phyloP scores from a whole-genome alignment of 2,888 invertebrate species.

The Gymnoscelis rufifasciata region DNA sequence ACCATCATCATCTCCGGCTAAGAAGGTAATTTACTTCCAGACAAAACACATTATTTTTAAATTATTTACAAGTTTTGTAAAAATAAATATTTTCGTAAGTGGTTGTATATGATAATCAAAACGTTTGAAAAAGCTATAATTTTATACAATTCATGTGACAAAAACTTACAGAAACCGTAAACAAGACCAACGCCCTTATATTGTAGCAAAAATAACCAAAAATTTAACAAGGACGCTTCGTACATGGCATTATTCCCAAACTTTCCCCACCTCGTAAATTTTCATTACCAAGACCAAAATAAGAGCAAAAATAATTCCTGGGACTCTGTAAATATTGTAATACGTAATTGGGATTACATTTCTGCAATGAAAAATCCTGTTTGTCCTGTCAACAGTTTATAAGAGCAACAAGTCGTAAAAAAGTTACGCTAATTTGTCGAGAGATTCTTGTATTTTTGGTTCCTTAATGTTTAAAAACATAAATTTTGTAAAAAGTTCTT shows the following conservation, averaged over 20 bases:
- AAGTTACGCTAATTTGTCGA: conserved; percentile 24
- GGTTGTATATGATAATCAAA: too few species aligned
- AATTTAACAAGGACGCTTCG: conserved; percentile 3
- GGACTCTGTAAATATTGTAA: conserved; percentile 42
- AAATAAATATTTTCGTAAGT: too few species aligned
- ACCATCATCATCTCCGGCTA: too few species aligned
- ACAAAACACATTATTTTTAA: too few species aligned
- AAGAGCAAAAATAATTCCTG: conserved; percentile 25
- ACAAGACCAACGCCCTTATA: conserved; percentile 1
- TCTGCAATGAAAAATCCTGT: conserved; percentile 27
- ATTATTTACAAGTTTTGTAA: too few species aligned
- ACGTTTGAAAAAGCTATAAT: too few species aligned
- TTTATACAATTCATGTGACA: too few species aligned
- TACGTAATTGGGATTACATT: conserved; percentile 48
- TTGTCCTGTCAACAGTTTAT: conserved; percentile 27
- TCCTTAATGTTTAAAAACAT: background rate
- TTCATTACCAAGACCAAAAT: conserved; percentile 45
- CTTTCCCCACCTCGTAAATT: conserved; percentile 48
- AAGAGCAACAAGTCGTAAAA: conserved; percentile 24
- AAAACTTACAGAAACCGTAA: background rate
- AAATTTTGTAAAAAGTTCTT: background rate
- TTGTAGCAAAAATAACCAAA: conserved; percentile 3
- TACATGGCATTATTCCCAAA: conserved; percentile 46
- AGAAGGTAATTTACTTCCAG: too few species aligned
- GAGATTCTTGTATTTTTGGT: conserved; percentile 22